A percentile compares a stretch with the other conserved stretches of the same genome.
Evolutionary conservation across 2,113 vertebrate species (phyloP).

Genomic region (Rattus rattus): DNA sequence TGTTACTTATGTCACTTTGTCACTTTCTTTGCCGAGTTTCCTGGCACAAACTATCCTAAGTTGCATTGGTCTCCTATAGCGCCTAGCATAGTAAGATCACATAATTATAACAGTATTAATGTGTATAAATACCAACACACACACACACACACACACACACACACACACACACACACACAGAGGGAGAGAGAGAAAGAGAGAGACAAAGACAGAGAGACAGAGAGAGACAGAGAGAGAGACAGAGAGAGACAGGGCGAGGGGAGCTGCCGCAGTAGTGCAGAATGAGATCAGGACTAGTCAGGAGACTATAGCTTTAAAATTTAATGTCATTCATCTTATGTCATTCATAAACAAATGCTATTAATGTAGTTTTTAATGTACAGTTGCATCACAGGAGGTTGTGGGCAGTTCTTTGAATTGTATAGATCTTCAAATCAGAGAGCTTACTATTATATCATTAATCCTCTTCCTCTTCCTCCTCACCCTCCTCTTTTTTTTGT

Average conservation of each 20-base stretch:
- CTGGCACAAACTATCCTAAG: background rate
- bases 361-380: background rate
- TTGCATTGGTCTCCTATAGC: background rate
- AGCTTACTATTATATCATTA: slow-evolving; percentile 11
- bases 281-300: background rate
- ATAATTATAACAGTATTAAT: background rate
- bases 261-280: background rate
- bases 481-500: too few species aligned
- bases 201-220: too few species aligned
- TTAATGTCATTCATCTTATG: background rate
- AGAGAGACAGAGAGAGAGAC: too few species aligned
- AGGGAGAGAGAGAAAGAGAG: too few species aligned
- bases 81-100: background rate
- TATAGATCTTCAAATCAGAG: background rate
- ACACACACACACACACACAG: too few species aligned
- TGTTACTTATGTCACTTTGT: background rate
- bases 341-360: background rate
- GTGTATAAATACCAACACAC: background rate
- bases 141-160: too few species aligned
- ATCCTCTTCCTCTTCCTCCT: too few species aligned
- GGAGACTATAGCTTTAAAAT: background rate
- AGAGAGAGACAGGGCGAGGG: too few species aligned
- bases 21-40: background rate
- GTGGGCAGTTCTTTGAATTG: background rate
- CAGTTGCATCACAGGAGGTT: background rate